A percentile compares a stretch with the other conserved stretches of the same genome.
Evolutionary conservation across 2,888 invertebrate species (phyloP).

Genomic region (Alloplasta piceator): DNA sequence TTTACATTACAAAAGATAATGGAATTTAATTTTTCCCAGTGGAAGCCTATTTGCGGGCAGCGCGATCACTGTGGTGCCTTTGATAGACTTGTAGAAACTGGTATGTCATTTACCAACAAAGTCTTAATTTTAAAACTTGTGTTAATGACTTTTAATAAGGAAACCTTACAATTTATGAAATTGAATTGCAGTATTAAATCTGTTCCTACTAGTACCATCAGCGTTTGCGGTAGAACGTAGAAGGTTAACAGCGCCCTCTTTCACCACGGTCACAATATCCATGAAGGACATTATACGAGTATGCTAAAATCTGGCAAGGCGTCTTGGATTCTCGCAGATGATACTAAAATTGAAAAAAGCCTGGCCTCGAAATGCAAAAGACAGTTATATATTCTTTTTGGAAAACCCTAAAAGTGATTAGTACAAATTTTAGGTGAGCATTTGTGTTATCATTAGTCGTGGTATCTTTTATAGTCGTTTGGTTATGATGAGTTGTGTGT

Average conservation of each 20-base stretch:
- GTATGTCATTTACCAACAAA: conserved; percentile 1
- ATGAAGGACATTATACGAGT: conserved; percentile 27
- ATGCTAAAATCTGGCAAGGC: conserved; percentile 12
- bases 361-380: conserved; percentile 31
- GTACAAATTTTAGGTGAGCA: too few relatives aligned
- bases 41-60: conserved; percentile 1
- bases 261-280: conserved; percentile 6
- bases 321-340: conserved; percentile 17
- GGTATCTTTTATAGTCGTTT: too few relatives aligned
- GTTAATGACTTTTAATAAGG: background rate
- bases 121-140: conserved; percentile 22
- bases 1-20: background rate
- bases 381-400: background rate
- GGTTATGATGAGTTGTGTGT: too few relatives aligned
- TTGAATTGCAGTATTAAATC: conserved; percentile 30
- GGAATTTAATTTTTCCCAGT: conserved; percentile 4
- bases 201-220: conserved; percentile 29
- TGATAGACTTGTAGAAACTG: background rate
- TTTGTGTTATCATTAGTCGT: too few relatives aligned
- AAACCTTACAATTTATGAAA: background rate
- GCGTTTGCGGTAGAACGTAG: conserved; percentile 31
- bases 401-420: too few relatives aligned
- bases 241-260: conserved; percentile 28
- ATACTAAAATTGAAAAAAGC: conserved; percentile 27
- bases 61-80: background rate